These are phyloP conservation scores for Nebria ingens DNA, from an alignment of 1,140 invertebrate species.

Conservation along the genomic window DNA sequence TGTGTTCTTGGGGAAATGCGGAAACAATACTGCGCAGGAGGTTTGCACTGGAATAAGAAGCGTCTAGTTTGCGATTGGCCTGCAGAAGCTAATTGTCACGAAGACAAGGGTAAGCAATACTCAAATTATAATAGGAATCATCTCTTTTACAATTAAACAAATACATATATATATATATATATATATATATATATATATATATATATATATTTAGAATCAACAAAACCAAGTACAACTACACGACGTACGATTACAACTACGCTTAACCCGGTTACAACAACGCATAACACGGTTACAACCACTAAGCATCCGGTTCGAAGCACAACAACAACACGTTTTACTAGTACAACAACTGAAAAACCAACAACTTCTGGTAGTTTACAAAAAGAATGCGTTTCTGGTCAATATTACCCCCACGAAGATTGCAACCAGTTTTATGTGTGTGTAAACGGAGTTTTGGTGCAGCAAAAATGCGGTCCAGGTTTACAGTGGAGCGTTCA, in stretches of 20 bases:
- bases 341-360: constrained; percentile 12
- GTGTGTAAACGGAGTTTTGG: constrained; percentile 54
- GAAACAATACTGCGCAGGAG: constrained; percentile 61
- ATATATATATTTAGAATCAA: too few relatives aligned
- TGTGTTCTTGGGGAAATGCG: constrained; percentile 57
- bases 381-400: constrained; percentile 36
- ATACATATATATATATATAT: too few relatives aligned
- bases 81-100: constrained; percentile 52
- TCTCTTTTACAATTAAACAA: too few relatives aligned
- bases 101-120: constrained; percentile 25
- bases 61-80: constrained; percentile 71
- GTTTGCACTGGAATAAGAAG: constrained; percentile 66
- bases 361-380: constrained; percentile 10
- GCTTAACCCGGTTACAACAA: too few relatives aligned
- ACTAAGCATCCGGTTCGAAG: constrained; percentile 12
- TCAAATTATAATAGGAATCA: too few relatives aligned
- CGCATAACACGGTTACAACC: constrained; percentile 14
- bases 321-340: constrained; percentile 17
- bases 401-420: constrained; percentile 46
- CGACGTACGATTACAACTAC: too few relatives aligned
- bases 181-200: too few relatives aligned
- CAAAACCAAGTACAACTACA: too few relatives aligned
- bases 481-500: constrained; percentile 56
- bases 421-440: constrained; percentile 56
- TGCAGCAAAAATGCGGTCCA: constrained; percentile 55